These are phyloP conservation scores for Synanthedon andrenaeformis DNA, from an alignment of 2,888 invertebrate species.

Conservation along the genomic window DNA sequence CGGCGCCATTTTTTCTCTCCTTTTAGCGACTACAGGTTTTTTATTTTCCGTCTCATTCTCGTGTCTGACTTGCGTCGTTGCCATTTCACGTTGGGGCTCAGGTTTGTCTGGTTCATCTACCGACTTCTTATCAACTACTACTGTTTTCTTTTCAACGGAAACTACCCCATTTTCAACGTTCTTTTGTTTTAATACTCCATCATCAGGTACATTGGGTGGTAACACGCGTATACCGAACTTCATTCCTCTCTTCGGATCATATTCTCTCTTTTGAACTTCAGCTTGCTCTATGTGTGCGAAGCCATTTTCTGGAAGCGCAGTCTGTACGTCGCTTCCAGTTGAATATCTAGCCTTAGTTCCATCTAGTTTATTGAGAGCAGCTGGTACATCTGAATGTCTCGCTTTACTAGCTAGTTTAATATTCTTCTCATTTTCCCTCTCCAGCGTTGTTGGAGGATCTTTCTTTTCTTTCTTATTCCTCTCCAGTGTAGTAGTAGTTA, in stretches of 20 bases:
- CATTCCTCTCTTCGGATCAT: conserved; percentile 69
- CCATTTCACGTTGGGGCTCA: conserved; percentile 39
- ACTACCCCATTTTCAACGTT: conserved; percentile 51
- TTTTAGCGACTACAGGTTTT: conserved; percentile 66
- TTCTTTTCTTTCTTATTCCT: conserved; percentile 60
- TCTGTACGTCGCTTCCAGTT: conserved; percentile 47
- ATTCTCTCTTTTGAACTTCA: conserved; percentile 68
- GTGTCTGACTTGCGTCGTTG: conserved; percentile 54
- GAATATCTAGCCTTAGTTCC: conserved; percentile 50
- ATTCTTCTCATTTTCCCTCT: conserved; percentile 64
- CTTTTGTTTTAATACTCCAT: conserved; percentile 59
- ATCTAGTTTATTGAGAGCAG: conserved; percentile 43
- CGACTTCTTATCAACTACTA: conserved; percentile 7
- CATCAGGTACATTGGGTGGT: conserved; percentile 68
- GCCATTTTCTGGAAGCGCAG: conserved; percentile 54
- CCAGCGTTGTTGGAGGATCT: conserved; percentile 48
- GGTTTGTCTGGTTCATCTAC: conserved; percentile 54
- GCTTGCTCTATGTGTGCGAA: conserved; percentile 49
- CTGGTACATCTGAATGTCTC: conserved; percentile 42
- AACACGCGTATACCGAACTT: conserved; percentile 79
- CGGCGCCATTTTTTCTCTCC: conserved; percentile 61
- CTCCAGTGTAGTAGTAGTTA: conserved; percentile 55
- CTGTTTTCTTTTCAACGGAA: conserved; percentile 37
- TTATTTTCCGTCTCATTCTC: conserved; percentile 60
- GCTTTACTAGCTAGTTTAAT: conserved; percentile 46